Evolutionary conservation across 2,888 invertebrate genomes (phyloP), one percentile per base, ranked within the genome.

Genomic region (Rhabditoides inermis): DNA sequence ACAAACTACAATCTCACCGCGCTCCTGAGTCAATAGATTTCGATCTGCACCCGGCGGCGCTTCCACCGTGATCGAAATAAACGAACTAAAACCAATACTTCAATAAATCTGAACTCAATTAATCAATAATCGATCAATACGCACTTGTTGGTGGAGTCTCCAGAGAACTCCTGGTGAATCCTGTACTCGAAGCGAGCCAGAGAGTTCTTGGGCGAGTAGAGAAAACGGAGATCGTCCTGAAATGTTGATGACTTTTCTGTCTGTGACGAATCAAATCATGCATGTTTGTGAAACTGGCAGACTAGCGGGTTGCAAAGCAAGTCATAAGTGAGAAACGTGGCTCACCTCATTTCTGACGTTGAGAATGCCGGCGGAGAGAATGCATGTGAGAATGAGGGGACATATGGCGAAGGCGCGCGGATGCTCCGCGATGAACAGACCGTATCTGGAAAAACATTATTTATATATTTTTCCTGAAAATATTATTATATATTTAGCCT

Each of bases 141-240:
- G 51, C 22, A 70, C 70, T 65, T 69, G 53, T 73, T 73, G 23
- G 65, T 59, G 12, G 72, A 69, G 49, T 75, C 75, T 5, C 75
- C 75, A 46, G 65, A 70, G 54, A 74, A 75, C 22, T 64, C 64
- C 51, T 70, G 64, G 58, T 74, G 75, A 20, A 75, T 59, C 30
- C 68, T 62, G 48, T 76, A 75, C 44, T 75, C 75, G 22, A 69
- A 61, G 12, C 75, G 52, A 4, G 74, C 70, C 27, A 65, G 62
- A 15, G 75, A 72, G 42, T 71, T 54, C 41, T 65, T 61, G 2
- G 75, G 75, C 2, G 75, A 76, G 49, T 75, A 75, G 15, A 75
- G 56, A 55, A 75, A 74, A 1, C 75, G 65, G 36, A 75, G 60
- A 53, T 75, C 75, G 52, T 75, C 75, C 69, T 75, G 53, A 46